Evolutionary conservation across 2,797 vertebrate species (phyloP).

Genomic region (Siniperca scherzeri): DNA sequence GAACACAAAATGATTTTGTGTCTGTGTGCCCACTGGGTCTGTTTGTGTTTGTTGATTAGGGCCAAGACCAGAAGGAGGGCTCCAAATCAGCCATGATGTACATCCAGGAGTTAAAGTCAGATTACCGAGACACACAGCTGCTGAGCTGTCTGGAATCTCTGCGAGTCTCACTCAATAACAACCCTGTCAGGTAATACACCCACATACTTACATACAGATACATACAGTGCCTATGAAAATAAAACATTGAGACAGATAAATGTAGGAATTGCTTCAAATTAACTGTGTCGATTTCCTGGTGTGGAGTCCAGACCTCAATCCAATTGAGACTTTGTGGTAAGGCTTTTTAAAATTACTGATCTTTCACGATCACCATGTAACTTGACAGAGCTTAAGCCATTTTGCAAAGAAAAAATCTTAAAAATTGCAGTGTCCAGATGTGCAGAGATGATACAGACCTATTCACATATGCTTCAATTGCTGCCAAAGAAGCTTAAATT

Average conservation of each 20-base stretch:
- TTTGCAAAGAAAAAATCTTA: not conserved
- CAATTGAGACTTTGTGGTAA: not conserved
- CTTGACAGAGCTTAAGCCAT: not conserved
- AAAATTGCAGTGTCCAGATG: not conserved
- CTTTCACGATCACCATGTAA: not conserved
- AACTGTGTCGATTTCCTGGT: not conserved
- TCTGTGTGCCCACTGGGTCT: slow-evolving; percentile 29
- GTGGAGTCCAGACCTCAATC: not conserved
- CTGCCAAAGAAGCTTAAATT: not conserved
- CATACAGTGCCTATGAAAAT: not conserved
- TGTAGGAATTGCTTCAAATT: not conserved
- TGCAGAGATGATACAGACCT: not conserved
- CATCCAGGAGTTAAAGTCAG: slow-evolving; percentile 91
- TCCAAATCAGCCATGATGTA: slow-evolving; percentile 91
- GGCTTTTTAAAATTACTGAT: not conserved
- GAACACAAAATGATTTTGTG: slow-evolving; percentile 8
- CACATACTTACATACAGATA: not conserved
- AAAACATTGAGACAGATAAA: not conserved
- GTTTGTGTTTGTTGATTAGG: slow-evolving; percentile 76
- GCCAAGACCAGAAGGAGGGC: slow-evolving; percentile 92
- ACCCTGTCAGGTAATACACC: slow-evolving; percentile 91
- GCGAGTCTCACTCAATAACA: slow-evolving; percentile 94
- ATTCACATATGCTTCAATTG: not conserved
- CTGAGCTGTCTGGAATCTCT: slow-evolving; percentile 92
- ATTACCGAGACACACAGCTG: slow-evolving; percentile 86